Evolutionary conservation across 2,113 vertebrate species (phyloP).

Genomic region (Edolisoma coerulescens): DNA sequence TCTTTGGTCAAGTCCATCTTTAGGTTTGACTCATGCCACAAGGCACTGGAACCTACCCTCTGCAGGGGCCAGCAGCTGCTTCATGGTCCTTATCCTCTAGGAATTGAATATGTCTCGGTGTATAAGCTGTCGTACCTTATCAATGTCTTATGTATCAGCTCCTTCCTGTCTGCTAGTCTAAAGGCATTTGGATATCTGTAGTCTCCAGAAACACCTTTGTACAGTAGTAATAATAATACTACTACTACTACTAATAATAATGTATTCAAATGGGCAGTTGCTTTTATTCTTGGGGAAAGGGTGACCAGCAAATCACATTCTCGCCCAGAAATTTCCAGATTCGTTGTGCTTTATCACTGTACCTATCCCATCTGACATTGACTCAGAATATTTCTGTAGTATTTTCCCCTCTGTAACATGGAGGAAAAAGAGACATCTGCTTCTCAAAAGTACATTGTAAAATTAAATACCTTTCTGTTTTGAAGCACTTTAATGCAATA

Average conservation of each 20-base stretch:
- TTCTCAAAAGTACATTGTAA: neutral
- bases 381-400: neutral
- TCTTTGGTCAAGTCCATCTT: neutral
- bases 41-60: neutral
- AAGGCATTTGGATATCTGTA: neutral
- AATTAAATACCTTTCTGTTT: neutral
- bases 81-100: neutral
- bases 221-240: neutral
- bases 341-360: neutral
- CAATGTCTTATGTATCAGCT: neutral
- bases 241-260: too few relatives aligned
- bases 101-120: neutral
- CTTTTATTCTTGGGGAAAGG: neutral
- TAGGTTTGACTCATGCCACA: neutral
- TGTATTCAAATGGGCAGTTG: neutral
- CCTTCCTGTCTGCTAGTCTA: neutral
- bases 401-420: neutral
- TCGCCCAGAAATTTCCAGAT: neutral
- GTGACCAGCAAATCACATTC: neutral
- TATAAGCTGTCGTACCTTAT: neutral
- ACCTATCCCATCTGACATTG: accelerated
- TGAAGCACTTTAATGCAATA: neutral
- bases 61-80: neutral
- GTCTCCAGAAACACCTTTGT: neutral
- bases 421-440: neutral